A percentile compares a stretch with the other conserved stretches of the same genome.
These are phyloP conservation scores for Andrena dorsata DNA, from an alignment of 2,888 invertebrate genomes.

Conservation along the genomic window DNA sequence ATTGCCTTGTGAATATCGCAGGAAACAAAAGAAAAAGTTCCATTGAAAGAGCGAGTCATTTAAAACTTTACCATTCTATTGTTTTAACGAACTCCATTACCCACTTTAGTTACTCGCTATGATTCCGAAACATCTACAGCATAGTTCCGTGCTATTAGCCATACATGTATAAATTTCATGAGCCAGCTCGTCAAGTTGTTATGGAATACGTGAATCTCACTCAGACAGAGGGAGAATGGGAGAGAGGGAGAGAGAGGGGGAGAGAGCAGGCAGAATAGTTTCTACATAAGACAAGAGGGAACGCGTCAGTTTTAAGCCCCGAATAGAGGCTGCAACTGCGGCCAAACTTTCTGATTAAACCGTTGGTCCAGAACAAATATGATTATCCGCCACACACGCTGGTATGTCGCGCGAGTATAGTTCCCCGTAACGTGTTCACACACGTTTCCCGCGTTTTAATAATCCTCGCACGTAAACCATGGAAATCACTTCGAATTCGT, in stretches of 20 bases:
- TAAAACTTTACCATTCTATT: no score
- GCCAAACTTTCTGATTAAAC: conserved; percentile 60
- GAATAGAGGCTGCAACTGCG: conserved; percentile 26
- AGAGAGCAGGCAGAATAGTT: conserved; percentile 22
- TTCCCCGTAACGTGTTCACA: background rate
- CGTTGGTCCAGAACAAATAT: conserved; percentile 48
- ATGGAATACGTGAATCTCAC: background rate
- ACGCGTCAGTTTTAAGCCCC: conserved; percentile 37
- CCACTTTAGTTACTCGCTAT: no score
- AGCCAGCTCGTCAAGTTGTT: background rate
- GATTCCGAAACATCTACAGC: no score
- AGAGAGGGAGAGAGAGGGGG: background rate
- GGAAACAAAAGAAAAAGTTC: no score
- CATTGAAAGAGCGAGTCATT: no score
- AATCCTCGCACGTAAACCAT: conserved; percentile 19
- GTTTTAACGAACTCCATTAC: no score
- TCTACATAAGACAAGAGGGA: conserved; percentile 29
- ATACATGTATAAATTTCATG: background rate
- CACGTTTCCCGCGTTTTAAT: conserved; percentile 29
- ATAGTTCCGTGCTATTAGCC: background rate
- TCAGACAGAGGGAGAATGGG: no score
- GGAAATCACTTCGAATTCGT: conserved; percentile 15
- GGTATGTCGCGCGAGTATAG: background rate
- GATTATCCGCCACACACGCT: conserved; percentile 19
- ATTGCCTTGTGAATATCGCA: no score